These are phyloP conservation scores for Festucalex cinctus DNA, from an alignment of 2,113 vertebrate species.

Conservation along the genomic window DNA sequence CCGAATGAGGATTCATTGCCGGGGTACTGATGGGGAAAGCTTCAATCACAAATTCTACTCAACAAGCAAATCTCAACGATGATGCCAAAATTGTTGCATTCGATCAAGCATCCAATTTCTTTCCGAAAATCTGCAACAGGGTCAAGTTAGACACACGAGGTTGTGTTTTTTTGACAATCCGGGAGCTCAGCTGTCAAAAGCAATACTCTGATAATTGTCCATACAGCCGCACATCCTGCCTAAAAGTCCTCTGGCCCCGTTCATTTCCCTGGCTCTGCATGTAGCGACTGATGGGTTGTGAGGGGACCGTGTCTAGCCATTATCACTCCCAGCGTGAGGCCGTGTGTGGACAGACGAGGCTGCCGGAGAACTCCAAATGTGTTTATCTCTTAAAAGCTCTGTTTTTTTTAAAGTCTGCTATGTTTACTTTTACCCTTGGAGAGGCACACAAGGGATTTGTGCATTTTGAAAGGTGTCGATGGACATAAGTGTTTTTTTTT, in stretches of 20 bases:
- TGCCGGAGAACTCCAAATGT: slow-evolving; percentile 12
- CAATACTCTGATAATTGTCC: slow-evolving; percentile 34
- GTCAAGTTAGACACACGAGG: slow-evolving; percentile 8
- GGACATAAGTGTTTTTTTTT: slow-evolving; percentile 24
- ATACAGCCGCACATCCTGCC: slow-evolving; percentile 33
- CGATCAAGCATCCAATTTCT: not conserved
- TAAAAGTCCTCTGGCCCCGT: slow-evolving; percentile 14
- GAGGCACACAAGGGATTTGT: slow-evolving; percentile 16
- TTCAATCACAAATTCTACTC: not conserved
- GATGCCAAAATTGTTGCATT: not conserved
- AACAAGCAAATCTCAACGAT: not conserved
- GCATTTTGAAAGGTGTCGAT: slow-evolving; percentile 25
- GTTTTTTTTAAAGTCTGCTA: slow-evolving; percentile 13
- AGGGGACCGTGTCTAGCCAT: slow-evolving; percentile 58
- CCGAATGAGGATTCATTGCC: not conserved
- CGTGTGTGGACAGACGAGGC: slow-evolving; percentile 28
- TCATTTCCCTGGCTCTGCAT: slow-evolving; percentile 31
- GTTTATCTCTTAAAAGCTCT: slow-evolving; percentile 39
- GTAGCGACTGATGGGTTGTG: slow-evolving; percentile 54
- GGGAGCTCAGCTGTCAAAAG: slow-evolving; percentile 51
- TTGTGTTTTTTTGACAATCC: slow-evolving; percentile 33
- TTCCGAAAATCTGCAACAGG: slow-evolving; percentile 4
- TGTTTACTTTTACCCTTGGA: not conserved
- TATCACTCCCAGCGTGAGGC: slow-evolving; percentile 66
- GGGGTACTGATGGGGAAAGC: not conserved